Evolutionary conservation across 2,797 vertebrate genomes (phyloP), one percentile per base, ranked within the genome.

Genomic region (Channa striata): DNA sequence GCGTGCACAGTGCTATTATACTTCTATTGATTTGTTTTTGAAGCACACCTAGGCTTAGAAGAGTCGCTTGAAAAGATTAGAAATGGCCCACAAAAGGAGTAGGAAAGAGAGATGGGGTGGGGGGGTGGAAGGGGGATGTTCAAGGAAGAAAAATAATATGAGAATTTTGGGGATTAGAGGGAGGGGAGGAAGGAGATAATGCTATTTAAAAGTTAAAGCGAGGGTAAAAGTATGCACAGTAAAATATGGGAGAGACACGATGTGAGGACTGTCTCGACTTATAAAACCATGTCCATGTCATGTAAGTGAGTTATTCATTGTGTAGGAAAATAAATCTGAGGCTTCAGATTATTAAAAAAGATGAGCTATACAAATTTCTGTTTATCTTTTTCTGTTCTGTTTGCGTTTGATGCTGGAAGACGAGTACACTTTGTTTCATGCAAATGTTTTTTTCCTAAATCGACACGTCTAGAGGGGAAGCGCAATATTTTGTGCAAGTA

Each of bases 1-100:
- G 95, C 95, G 90, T 96, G 95, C 94, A 95, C 94, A 93, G 94
- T 95, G 95, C 96, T 96, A 97, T 98, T 97, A 97, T 96, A 96
- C 94, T 81, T 88, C 90, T 96, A 98, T 97, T 97, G 97, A 98
- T 98, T 97, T 97, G 95, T 96, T 96, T 94, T 96, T 96, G 94
- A 97, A 96, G 95, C 96, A 95, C 96, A 96, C 95, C 95, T 96
- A 93, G 94, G 94, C 95, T 97, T 95, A 90, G 86, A 90, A 82
- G 87, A 93, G 92, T 89, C 65, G 82, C 89, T 94, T 87, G 71
- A 86, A 90, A 86, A 92, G 90, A 93, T 92, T 91, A 92, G 87
- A 93, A 91, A 87, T 81, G 80, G 73, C 59, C 79, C 72, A 77
- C 80, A 81, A 82, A 89, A 69, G 58, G 46, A 75, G 68, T 33